These are phyloP conservation scores for Muschampia plurimacula DNA, from an alignment of 2,888 invertebrate genomes.

Conservation along the genomic window DNA sequence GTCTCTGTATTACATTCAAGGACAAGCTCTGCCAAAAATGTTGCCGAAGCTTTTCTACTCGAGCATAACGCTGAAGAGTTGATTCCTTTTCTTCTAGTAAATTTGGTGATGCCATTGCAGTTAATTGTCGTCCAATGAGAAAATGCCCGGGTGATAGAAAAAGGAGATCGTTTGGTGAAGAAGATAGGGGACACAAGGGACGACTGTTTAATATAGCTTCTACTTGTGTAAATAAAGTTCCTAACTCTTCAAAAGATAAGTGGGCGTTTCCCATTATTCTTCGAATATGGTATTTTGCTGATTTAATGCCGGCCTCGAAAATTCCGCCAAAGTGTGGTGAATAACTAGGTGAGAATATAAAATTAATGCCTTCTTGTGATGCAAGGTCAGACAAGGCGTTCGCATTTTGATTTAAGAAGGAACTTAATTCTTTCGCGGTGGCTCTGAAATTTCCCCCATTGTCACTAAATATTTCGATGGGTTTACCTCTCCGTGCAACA, in stretches of 20 bases:
- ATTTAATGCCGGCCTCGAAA: neutral
- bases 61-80: neutral
- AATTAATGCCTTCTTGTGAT: slow-evolving; percentile 3
- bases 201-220: slow-evolving; percentile 1
- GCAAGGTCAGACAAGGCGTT: neutral
- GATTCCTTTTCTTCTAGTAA: neutral
- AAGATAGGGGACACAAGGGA: neutral
- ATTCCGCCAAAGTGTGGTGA: neutral
- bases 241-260: neutral
- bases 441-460: neutral
- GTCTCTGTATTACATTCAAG: neutral
- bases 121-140: neutral
- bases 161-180: neutral
- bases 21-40: neutral
- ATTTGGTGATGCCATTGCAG: neutral
- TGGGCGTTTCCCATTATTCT: slow-evolving; percentile 2
- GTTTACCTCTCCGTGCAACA: slow-evolving; percentile 1
- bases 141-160: neutral
- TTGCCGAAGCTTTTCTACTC: neutral
- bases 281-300: neutral
- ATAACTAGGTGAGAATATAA: slow-evolving; percentile 1
- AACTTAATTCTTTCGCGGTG: neutral
- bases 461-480: neutral
- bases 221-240: slow-evolving; percentile 3
- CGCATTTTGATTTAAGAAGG: neutral